Percentiles rank a stretch among this genome's conserved stretches.
Evolutionary conservation across 2,113 vertebrate genomes (phyloP).

Genomic region (Egretta garzetta): DNA sequence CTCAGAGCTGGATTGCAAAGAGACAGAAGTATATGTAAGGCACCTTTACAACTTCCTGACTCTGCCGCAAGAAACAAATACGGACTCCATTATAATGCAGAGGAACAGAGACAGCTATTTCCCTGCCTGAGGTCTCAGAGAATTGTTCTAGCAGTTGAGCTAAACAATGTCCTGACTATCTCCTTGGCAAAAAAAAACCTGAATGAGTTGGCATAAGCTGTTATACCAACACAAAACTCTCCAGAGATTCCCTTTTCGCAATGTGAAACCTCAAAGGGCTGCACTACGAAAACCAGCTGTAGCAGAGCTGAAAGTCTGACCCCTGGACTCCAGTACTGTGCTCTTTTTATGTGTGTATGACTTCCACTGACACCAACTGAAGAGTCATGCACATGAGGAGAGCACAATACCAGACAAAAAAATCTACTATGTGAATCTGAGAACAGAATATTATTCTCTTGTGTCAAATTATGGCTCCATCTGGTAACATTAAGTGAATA

Average conservation of each 20-base stretch:
- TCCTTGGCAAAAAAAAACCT: constrained; percentile 10
- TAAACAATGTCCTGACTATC: constrained; percentile 47
- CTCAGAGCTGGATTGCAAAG: neutral
- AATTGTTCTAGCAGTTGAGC: constrained; percentile 35
- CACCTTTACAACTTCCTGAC: constrained; percentile 42
- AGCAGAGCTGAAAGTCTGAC: constrained; percentile 37
- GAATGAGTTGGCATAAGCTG: constrained; percentile 35
- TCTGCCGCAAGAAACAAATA: constrained; percentile 18
- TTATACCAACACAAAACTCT: constrained; percentile 20
- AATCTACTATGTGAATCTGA: constrained; percentile 27
- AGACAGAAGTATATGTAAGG: neutral
- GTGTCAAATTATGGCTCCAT: constrained; percentile 40
- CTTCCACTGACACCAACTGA: constrained; percentile 57
- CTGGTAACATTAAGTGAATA: constrained; percentile 51
- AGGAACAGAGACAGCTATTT: constrained; percentile 34
- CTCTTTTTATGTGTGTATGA: constrained; percentile 31
- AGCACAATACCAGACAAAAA: constrained; percentile 47
- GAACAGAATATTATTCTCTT: constrained; percentile 25
- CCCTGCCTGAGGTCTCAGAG: constrained; percentile 19
- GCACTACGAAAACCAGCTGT: constrained; percentile 36
- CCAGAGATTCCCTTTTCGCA: constrained; percentile 22
- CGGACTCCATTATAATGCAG: constrained; percentile 3
- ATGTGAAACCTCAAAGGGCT: constrained; percentile 48
- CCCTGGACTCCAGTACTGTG: constrained; percentile 19
- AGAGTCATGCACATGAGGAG: constrained; percentile 37